A percentile compares a stretch with the other conserved stretches of the same genome.
Evolutionary conservation across 2,113 vertebrate genomes (phyloP).

Genomic region (Patagioenas fasciata): DNA sequence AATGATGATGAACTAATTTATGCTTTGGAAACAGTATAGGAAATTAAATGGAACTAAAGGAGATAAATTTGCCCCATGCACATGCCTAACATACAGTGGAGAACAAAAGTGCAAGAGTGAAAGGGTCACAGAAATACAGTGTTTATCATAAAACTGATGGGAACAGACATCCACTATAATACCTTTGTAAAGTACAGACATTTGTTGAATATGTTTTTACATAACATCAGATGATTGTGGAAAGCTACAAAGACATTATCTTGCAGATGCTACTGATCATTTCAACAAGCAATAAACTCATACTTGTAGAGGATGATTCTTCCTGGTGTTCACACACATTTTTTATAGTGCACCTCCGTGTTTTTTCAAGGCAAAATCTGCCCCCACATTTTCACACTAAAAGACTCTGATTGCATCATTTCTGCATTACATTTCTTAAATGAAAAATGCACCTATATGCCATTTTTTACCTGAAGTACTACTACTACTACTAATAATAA

Average conservation of each 20-base stretch:
- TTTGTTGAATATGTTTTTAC: neutral
- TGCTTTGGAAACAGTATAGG: neutral
- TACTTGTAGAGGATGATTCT: neutral
- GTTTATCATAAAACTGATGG: neutral
- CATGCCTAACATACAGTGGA: neutral
- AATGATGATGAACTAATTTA: neutral
- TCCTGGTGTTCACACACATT: neutral
- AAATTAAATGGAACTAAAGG: neutral
- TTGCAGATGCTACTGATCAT: neutral
- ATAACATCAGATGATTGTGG: neutral
- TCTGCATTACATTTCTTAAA: neutral
- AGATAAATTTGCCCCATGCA: neutral
- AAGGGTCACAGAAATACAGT: neutral
- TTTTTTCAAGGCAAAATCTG: neutral
- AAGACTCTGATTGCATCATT: neutral
- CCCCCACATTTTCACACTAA: neutral
- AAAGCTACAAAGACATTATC: neutral
- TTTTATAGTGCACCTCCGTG: neutral
- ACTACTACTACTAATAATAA: neutral
- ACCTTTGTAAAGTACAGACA: neutral
- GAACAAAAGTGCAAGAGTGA: neutral
- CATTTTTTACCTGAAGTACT: neutral
- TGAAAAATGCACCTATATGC: neutral
- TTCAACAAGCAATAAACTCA: neutral
- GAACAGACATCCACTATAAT: neutral